phyloP scores from a whole-genome alignment of 1,140 invertebrate species.

The Tribolium castaneum region DNA sequence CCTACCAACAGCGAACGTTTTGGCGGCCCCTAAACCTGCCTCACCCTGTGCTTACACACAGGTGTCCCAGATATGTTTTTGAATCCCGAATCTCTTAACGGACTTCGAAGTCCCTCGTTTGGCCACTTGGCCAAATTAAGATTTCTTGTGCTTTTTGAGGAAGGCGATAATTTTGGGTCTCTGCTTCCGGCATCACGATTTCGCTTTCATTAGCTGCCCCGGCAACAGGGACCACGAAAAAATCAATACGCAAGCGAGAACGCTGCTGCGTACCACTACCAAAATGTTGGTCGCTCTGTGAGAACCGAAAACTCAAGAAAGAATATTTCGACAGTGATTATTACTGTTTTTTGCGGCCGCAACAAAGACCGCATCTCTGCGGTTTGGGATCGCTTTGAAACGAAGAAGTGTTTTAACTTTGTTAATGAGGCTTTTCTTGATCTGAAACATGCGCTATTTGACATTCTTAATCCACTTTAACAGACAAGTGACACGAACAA shows the following conservation, averaged over 20 bases:
- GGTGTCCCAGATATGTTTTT: too few relatives aligned
- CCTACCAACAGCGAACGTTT: too few relatives aligned
- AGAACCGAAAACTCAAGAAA: neutral
- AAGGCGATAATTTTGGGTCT: neutral
- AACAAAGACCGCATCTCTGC: neutral
- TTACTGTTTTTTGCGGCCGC: neutral
- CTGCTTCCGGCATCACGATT: constrained; percentile 8
- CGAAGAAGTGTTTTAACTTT: too few relatives aligned
- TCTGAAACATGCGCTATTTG: neutral
- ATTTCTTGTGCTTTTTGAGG: neutral
- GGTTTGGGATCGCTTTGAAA: neutral
- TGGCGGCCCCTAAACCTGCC: too few relatives aligned
- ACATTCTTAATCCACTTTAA: neutral
- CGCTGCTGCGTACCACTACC: constrained; percentile 23
- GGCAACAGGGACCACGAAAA: constrained; percentile 35
- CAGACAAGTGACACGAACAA: too few relatives aligned
- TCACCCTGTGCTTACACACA: too few relatives aligned
- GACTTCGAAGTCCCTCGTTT: too few relatives aligned
- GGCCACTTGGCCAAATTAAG: neutral
- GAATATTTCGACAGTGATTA: neutral
- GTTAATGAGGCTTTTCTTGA: too few relatives aligned
- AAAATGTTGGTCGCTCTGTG: neutral
- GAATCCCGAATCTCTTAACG: too few relatives aligned
- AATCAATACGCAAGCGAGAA: constrained; percentile 35
- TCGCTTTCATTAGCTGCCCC: constrained; percentile 24